A percentile compares a stretch with the other conserved stretches of the same genome.
phyloP scores from a whole-genome alignment of 2,797 vertebrate genomes.

The Leuciscus waleckii region DNA sequence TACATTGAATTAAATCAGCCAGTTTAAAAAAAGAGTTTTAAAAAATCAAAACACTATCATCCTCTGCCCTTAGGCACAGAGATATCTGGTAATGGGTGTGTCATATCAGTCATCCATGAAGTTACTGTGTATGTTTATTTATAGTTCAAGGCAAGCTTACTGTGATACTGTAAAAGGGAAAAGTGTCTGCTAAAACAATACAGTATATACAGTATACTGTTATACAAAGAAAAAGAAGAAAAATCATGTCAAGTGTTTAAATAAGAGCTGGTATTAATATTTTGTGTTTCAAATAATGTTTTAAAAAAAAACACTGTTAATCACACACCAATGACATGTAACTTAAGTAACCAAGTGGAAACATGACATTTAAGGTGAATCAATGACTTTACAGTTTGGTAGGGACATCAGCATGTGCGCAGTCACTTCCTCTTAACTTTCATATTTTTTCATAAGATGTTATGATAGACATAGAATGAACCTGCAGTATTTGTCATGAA shows the following conservation, averaged over 20 bases:
- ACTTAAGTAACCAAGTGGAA: not conserved
- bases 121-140: not conserved
- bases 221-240: not conserved
- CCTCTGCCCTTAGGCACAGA: not conserved
- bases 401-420: not conserved
- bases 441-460: not conserved
- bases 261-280: not conserved
- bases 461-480: not conserved
- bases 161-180: not conserved
- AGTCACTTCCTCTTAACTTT: not conserved
- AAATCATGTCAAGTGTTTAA: not conserved
- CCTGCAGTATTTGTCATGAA: not conserved
- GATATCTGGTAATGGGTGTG: not conserved
- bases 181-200: not conserved
- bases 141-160: not conserved
- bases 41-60: not conserved
- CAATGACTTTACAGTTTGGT: not conserved
- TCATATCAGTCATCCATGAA: not conserved
- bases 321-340: not conserved
- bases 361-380: not conserved
- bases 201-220: not conserved
- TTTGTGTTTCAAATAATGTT: not conserved
- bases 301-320: not conserved
- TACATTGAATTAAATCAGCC: not conserved
- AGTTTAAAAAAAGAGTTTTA: not conserved